These are phyloP conservation scores for Hirtodrosophila histrioides DNA, from an alignment of 2,888 invertebrate genomes.

Conservation along the genomic window DNA sequence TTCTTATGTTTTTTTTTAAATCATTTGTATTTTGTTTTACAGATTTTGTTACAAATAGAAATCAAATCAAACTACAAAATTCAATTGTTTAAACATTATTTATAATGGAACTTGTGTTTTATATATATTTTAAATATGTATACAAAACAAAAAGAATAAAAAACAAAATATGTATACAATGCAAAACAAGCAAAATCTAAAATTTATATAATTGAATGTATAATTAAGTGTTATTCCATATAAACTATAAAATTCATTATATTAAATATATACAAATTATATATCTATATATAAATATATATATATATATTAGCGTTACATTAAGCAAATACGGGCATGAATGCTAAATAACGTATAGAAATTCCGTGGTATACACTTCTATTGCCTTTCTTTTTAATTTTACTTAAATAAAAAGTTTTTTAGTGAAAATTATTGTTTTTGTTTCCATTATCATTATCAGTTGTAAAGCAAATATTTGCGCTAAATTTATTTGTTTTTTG, in stretches of 20 bases:
- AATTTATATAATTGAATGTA: conserved; percentile 75
- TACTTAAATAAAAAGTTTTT: conserved; percentile 68
- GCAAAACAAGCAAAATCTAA: conserved; percentile 41
- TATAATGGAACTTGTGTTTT: conserved; percentile 32
- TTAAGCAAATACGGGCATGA: conserved; percentile 60
- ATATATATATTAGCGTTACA: conserved; percentile 68
- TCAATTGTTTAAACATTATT: conserved; percentile 32
- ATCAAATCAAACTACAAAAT: conserved; percentile 34
- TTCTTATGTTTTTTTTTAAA: conserved; percentile 19
- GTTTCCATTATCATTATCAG: conserved; percentile 31
- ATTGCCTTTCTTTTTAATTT: conserved; percentile 78
- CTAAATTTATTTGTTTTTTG: conserved; percentile 65
- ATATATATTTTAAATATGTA: conserved; percentile 68
- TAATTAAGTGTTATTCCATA: conserved; percentile 83
- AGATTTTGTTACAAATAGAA: conserved; percentile 20
- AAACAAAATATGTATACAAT: conserved; percentile 26
- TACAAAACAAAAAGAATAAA: too few species aligned
- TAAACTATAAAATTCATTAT: conserved; percentile 79
- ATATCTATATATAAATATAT: conserved; percentile 27
- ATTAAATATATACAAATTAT: conserved; percentile 69
- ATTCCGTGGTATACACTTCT: conserved; percentile 69
- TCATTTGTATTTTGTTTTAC: conserved; percentile 5
- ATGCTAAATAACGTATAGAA: conserved; percentile 65
- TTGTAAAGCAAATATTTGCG: conserved; percentile 50
- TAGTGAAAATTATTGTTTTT: conserved; percentile 49